phyloP scores from a whole-genome alignment of 2,113 vertebrate genomes.

The Percopsis transmontana region DNA sequence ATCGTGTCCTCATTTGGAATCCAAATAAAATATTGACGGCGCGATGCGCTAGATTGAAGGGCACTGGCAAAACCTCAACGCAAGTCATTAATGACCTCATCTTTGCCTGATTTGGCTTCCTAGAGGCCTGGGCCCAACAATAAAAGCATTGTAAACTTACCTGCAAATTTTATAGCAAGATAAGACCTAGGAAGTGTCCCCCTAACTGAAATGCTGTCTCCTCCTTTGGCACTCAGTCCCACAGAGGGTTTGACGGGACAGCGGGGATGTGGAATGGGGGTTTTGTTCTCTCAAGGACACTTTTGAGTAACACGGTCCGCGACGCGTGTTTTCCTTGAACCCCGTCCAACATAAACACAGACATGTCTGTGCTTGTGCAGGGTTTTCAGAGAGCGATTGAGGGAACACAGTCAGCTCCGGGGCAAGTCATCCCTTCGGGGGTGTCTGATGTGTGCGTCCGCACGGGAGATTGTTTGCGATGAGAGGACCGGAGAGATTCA shows the following conservation, averaged over 20 bases:
- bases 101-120: background rate
- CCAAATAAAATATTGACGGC: background rate
- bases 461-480: constrained; percentile 44
- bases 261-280: constrained; percentile 5
- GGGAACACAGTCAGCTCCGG: constrained; percentile 25
- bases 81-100: background rate
- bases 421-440: constrained; percentile 59
- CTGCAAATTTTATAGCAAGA: background rate
- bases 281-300: constrained; percentile 26
- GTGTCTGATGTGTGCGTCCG: constrained; percentile 38
- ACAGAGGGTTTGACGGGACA: background rate
- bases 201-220: background rate
- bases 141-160: no score
- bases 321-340: constrained; percentile 57
- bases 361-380: constrained; percentile 55
- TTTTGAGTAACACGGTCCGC: constrained; percentile 29
- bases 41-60: background rate
- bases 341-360: constrained; percentile 60
- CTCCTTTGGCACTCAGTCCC: background rate
- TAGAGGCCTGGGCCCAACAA: background rate
- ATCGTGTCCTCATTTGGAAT: constrained; percentile 1
- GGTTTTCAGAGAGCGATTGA: constrained; percentile 20
- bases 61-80: background rate
- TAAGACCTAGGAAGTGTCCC: background rate
- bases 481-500: constrained; percentile 32